Evolutionary conservation across 2,113 vertebrate genomes (phyloP).

Genomic region (Plecotus auritus): DNA sequence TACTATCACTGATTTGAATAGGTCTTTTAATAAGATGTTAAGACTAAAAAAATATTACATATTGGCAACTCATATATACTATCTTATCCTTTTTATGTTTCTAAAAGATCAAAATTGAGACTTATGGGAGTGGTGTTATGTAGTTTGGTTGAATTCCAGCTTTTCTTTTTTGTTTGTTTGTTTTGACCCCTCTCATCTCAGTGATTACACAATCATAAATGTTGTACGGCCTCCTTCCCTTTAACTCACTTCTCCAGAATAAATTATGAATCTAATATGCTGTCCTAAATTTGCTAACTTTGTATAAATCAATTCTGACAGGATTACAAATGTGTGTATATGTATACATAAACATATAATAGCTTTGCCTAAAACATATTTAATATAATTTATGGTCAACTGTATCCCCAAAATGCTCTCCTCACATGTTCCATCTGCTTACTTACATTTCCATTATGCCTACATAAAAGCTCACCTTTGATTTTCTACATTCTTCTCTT

Average conservation of each 20-base stretch:
- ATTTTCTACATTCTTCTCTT: neutral
- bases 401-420: neutral
- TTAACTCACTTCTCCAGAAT: neutral
- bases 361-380: neutral
- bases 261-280: neutral
- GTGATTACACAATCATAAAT: neutral
- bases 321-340: neutral
- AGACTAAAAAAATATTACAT: neutral
- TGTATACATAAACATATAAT: neutral
- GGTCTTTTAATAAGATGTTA: constrained; percentile 38
- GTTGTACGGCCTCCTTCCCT: neutral
- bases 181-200: neutral
- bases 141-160: neutral
- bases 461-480: neutral
- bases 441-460: neutral
- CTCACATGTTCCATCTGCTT: neutral
- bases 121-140: neutral
- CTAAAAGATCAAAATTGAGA: neutral
- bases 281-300: neutral
- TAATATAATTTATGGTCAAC: neutral
- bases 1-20: constrained; percentile 18
- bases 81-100: neutral
- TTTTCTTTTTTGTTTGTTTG: neutral
- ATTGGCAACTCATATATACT: neutral
- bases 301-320: neutral